Base-by-base conservation (phyloP, 1,140 invertebrate species). In the Oryctes rhinoceros region DNA sequence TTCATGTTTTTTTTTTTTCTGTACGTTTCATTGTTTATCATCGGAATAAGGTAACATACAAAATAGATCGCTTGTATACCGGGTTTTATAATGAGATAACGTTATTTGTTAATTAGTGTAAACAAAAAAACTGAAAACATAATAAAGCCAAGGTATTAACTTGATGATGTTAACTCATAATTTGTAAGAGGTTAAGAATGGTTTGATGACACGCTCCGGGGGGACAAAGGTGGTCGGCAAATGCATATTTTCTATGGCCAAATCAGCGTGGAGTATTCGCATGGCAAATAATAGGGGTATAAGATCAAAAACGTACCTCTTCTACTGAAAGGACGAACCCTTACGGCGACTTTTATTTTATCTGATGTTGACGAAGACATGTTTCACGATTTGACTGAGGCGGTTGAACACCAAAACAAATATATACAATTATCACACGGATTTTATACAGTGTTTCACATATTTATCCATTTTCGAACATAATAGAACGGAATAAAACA, bases 301-400 rank as follows among this genome's bases (percentile, higher is more conserved):
- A 53, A 53, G 0, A 53, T 76, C 9, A 5, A 67, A n/a, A 89
- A 89, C 92, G 91, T 92, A 98, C 97, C 97, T 94, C 97, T 92
- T 85, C 96, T 93, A 91, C 97, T 98, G 89, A 98, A 96, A 87
- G 97, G 97, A 88, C 97, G 93, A 87, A 99, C 96, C 88, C 97
- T 92, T 84, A 99, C 96, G 85, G 96, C 97, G 83, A 99, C 97
- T 92, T 97, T 97, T 87, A 99, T 97, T 92, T 98, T 98, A 93
- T 95, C 94, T 89, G 93, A 93, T 35, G 74, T 67, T 67, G 65
- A 67, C 65, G 37, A 76, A 86, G 94, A 91, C 94, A 95, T 95
- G 88, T 88, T 89, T 81, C 86, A 87, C 82, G 80, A 49, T 82
- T 80, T 82, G 83, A 30, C 6, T 67, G 65, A 24, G 65, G 30